Base-by-base conservation (phyloP, 2,113 vertebrate species). In the Cyrtonyx montezumae region DNA sequence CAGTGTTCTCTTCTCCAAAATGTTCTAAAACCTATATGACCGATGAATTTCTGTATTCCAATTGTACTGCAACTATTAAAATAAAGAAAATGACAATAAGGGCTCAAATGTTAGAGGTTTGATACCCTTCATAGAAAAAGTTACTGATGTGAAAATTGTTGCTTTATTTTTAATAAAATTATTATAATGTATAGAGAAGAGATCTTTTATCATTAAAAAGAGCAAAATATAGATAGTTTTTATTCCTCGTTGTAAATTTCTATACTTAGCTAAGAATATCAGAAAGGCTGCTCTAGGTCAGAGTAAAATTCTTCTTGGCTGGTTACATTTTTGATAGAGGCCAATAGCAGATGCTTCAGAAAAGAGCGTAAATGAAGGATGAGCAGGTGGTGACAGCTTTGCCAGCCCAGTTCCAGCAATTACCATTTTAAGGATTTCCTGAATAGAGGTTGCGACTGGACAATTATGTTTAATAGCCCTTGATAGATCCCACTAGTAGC, bases 381-480 rank as follows among this genome's bases (percentile, higher is more conserved):
- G 87, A 66, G 81, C 62, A 95, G 87, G 63, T 92, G 91, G 36
- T 66, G 82, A 82, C 25, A 58, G 66, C 67, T 79, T 87, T 92
- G 67, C 71, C 66, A 73, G 89, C 36, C 62, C 0, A 5, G 45
- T 65, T 83, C 53, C 53, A 95, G 87, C 53, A 96, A 94, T 94
- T 96, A 82, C 53, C 53, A 69, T 82, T 91, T 70, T 69, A 92
- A 89, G 67, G 58, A 82, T 79, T 87, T 91, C 87, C 63, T 70
- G 79, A 94, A 89, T 36, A 89, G 84, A 85, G 75, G 40, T 18
- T 76, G 67, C 75, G 89, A 80, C 58, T 56, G 87, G 75, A 91
- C 81, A 95, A 92, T 79, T 94, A 91, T 20, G 40, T 62, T 87
- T 84, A 91, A 94, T 42, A 87, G 70, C 75, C 70, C 84, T 91